Percentiles rank a stretch among this genome's conserved stretches.
phyloP scores from a whole-genome alignment of 1,140 invertebrate genomes.

The Brachionus sp. region DNA sequence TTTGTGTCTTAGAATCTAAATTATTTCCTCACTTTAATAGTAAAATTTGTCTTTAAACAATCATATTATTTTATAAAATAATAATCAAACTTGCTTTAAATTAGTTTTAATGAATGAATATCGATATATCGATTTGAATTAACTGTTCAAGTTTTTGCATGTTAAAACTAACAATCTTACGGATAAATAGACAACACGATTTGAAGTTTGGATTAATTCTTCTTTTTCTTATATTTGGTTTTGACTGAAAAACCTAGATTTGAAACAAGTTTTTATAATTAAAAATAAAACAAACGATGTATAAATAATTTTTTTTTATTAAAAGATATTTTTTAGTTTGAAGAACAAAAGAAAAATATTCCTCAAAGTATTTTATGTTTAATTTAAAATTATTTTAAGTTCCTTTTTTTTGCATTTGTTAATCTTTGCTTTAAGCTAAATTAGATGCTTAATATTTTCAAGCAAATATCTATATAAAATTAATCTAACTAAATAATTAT shows the following conservation, averaged over 20 bases:
- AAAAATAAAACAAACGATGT: conserved; percentile 26
- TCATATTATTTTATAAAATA: too few relatives aligned
- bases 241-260: not conserved
- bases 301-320: not conserved
- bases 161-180: not conserved
- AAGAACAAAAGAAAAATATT: not conserved
- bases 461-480: not conserved
- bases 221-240: not conserved
- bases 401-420: not conserved
- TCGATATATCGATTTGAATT: not conserved
- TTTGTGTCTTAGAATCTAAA: too few relatives aligned
- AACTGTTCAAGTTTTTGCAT: not conserved
- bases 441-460: not conserved
- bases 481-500: not conserved
- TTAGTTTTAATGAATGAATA: not conserved
- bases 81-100: not conserved
- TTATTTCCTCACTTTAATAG: too few relatives aligned
- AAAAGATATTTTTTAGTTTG: not conserved
- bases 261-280: conserved; percentile 33
- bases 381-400: not conserved
- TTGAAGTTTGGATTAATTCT: not conserved
- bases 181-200: not conserved
- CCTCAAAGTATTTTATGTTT: not conserved
- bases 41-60: too few relatives aligned
- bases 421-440: not conserved